Conservation (phyloP, 35 echinoderm and acorn worm genomes). For the Holothuria glaberrima region DNA sequence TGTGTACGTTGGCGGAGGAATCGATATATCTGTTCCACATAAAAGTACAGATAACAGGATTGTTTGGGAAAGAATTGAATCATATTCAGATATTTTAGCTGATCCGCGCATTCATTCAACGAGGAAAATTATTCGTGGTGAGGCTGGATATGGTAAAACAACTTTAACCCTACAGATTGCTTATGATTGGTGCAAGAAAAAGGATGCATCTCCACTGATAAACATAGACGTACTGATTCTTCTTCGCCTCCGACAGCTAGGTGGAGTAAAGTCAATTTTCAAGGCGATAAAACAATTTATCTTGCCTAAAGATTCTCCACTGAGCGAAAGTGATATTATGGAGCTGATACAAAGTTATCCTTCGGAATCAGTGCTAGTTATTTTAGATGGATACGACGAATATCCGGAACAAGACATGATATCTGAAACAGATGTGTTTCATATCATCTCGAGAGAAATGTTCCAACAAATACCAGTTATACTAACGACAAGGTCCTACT, state of each 20-base stretch:
- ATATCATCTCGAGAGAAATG: not conserved
- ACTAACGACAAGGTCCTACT: constrained; percentile 15
- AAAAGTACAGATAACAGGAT: not conserved
- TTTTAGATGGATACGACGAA: constrained; percentile 26
- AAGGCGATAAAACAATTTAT: not conserved
- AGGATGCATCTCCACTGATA: not conserved
- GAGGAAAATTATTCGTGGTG: constrained; percentile 7
- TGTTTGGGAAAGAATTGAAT: not conserved
- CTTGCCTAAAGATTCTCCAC: not conserved
- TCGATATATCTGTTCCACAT: not conserved
- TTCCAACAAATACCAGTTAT: not conserved
- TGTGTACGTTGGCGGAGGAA: not conserved
- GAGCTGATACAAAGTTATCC: not conserved
- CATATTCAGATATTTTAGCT: not conserved
- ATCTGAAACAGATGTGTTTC: not conserved
- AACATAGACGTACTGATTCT: not conserved
- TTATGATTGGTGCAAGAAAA: constrained; percentile 10
- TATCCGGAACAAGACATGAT: not conserved
- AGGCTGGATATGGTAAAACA: not conserved
- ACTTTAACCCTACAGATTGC: constrained; percentile 16
- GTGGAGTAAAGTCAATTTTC: constrained; percentile 7
- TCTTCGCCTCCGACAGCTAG: not conserved
- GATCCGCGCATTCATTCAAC: not conserved
- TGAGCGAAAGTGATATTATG: constrained; percentile 9
- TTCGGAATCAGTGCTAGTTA: not conserved